phyloP scores from a whole-genome alignment of 2,113 vertebrate species.

The Edolisoma coerulescens region DNA sequence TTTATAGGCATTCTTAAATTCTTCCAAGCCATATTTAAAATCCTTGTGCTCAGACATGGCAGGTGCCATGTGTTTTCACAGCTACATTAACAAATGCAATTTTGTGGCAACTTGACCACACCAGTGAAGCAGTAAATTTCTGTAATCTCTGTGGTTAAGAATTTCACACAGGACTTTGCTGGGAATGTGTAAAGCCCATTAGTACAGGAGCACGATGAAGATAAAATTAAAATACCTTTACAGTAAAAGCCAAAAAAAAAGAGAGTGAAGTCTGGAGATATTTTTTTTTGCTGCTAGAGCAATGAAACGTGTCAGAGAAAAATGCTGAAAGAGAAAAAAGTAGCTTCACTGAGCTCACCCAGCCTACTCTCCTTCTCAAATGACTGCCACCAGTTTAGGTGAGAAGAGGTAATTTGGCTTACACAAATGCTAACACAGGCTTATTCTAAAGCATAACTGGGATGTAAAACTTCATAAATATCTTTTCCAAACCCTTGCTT shows the following conservation, averaged over 20 bases:
- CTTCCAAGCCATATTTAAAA: constrained; percentile 51
- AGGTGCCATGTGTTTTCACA: constrained; percentile 58
- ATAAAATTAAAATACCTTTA: constrained; percentile 48
- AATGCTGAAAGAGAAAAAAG: not conserved
- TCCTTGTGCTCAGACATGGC: constrained; percentile 7
- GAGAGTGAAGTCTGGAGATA: not conserved
- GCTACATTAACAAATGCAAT: constrained; percentile 52
- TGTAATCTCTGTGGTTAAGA: constrained; percentile 51
- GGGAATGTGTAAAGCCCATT: constrained; percentile 28
- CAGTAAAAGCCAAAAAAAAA: not conserved
- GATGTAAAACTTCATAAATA: not conserved
- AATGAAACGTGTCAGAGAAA: not conserved
- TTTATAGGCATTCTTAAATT: constrained; percentile 37
- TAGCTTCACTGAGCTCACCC: not conserved
- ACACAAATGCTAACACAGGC: not conserved
- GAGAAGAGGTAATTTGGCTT: not conserved
- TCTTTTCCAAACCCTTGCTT: not conserved
- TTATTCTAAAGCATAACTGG: not conserved
- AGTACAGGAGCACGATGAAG: not conserved
- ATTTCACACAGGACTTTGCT: constrained; percentile 46
- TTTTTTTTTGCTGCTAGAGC: not conserved
- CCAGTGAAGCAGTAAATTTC: constrained; percentile 56
- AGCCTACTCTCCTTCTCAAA: not conserved
- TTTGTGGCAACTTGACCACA: constrained; percentile 52
- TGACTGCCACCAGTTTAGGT: not conserved